Evolutionary conservation across 2,888 invertebrate species (phyloP).

Genomic region (Brachyptera putata): DNA sequence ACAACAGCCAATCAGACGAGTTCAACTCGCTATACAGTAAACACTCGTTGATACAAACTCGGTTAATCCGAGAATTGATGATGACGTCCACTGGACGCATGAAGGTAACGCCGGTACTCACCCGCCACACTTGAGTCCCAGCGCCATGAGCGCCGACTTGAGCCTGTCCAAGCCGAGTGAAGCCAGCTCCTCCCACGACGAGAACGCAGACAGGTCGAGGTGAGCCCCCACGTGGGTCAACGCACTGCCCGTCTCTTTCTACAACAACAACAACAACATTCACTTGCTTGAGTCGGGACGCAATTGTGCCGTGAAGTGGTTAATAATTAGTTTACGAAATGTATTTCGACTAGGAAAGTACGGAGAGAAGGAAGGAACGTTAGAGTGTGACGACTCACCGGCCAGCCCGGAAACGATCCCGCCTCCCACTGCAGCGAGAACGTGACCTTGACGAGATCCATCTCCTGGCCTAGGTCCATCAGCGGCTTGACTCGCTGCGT

Average conservation of each 20-base stretch:
- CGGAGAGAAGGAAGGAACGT: no score
- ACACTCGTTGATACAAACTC: no score
- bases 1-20: no score
- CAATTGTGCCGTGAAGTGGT: no score
- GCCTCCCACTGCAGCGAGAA: slow-evolving; percentile 85
- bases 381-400: slow-evolving; percentile 56
- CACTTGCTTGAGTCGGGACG: slow-evolving; percentile 11
- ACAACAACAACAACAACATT: no score
- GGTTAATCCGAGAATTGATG: no score
- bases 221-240: slow-evolving; percentile 93
- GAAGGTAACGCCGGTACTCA: slow-evolving; percentile 40
- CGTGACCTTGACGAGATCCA: slow-evolving; percentile 71
- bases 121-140: slow-evolving; percentile 97
- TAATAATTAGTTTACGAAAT: no score
- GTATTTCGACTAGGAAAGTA: no score
- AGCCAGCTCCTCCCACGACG: slow-evolving; percentile 94
- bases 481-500: slow-evolving; percentile 80
- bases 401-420: slow-evolving; percentile 93
- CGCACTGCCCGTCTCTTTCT: slow-evolving; percentile 92
- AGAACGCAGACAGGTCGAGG: slow-evolving; percentile 96
- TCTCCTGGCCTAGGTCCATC: slow-evolving; percentile 72
- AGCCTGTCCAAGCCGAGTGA: slow-evolving; percentile 94
- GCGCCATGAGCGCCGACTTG: slow-evolving; percentile 94
- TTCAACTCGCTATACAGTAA: no score
- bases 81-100: neutral